These are phyloP conservation scores for Bellardia pandia DNA, from an alignment of 2,888 invertebrate genomes.

Conservation along the genomic window DNA sequence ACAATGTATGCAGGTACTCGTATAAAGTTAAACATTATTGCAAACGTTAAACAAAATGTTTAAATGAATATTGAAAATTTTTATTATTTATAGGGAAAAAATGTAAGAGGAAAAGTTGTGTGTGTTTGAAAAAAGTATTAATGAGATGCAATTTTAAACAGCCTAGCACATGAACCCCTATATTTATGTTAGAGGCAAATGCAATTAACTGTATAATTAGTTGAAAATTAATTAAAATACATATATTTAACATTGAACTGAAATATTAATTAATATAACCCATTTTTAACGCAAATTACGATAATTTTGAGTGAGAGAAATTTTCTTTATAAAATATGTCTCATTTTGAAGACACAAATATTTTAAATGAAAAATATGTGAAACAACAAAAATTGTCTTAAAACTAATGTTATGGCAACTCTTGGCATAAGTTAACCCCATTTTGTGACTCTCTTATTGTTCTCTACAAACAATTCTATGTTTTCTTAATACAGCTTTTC, in stretches of 20 bases:
- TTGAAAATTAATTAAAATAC: not conserved
- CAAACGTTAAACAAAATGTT: not conserved
- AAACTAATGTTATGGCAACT: not conserved
- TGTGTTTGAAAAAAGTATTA: not conserved
- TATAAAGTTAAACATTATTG: conserved; percentile 21
- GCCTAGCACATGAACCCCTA: not conserved
- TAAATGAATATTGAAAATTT: conserved; percentile 27
- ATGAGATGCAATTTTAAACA: not conserved
- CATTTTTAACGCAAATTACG: no score
- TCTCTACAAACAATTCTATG: not conserved
- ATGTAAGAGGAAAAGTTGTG: conserved; percentile 5
- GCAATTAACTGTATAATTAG: not conserved
- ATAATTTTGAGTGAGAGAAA: no score
- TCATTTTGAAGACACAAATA: no score
- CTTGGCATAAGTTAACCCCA: not conserved
- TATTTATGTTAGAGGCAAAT: not conserved
- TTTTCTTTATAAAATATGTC: no score
- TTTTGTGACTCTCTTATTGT: not conserved
- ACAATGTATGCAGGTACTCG: not conserved
- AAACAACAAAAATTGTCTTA: not conserved
- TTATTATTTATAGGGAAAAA: conserved; percentile 43
- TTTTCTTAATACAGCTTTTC: not conserved
- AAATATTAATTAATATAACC: no score
- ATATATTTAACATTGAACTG: not conserved
- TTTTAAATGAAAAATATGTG: no score